Evolutionary conservation across 1,140 invertebrate genomes (phyloP).

Genomic region (Papilio helenus): DNA sequence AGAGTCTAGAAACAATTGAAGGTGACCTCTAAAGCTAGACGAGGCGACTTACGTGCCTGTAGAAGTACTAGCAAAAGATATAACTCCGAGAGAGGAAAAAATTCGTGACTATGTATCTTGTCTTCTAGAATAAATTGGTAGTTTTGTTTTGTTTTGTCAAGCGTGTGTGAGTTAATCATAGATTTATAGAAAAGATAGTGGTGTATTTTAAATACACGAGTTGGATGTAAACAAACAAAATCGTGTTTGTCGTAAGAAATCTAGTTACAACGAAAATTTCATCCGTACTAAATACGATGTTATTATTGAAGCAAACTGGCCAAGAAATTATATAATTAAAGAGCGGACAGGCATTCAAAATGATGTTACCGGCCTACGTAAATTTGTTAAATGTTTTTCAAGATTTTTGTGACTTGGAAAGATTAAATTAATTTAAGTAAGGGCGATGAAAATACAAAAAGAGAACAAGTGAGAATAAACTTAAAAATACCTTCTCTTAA

Average conservation of each 20-base stretch:
- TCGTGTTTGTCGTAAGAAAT: background rate
- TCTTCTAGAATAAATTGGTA: no score
- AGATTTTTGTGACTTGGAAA: background rate
- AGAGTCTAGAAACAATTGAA: constrained; percentile 40
- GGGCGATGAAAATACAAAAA: background rate
- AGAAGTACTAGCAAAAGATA: background rate
- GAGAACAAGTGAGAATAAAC: background rate
- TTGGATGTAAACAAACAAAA: background rate
- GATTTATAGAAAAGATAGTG: no score
- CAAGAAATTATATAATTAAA: constrained; percentile 6
- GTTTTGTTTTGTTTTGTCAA: no score
- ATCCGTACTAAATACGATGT: background rate
- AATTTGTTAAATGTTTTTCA: background rate
- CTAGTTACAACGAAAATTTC: background rate
- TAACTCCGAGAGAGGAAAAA: no score
- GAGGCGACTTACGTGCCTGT: background rate
- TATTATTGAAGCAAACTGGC: constrained; percentile 2
- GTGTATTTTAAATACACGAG: no score
- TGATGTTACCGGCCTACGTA: background rate
- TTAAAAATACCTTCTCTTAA: background rate
- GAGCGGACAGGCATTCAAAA: background rate
- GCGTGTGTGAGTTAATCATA: no score
- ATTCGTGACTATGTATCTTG: no score
- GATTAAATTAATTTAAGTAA: background rate
- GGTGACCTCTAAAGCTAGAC: background rate